Conservation (phyloP, 2,797 vertebrate species). For the Synanceia verrucosa region DNA sequence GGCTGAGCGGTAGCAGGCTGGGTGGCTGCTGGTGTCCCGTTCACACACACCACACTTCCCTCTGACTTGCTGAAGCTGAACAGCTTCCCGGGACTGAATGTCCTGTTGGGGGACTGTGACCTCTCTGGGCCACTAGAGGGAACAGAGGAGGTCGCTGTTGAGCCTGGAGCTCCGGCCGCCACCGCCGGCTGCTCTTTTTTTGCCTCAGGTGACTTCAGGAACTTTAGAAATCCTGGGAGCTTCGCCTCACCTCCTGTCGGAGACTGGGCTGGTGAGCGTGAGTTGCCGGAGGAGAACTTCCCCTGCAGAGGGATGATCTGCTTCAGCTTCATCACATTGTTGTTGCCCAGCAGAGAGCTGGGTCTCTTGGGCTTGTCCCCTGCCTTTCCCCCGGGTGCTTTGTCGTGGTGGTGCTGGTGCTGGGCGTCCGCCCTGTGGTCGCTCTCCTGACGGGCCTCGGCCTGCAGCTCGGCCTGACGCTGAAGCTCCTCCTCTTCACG, state of each 20-base stretch:
- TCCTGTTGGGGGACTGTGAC: slow-evolving; percentile 91
- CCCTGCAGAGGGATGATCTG: slow-evolving; percentile 95
- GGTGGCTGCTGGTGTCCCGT: slow-evolving; percentile 61
- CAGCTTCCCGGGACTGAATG: slow-evolving; percentile 90
- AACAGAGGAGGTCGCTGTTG: slow-evolving; percentile 29
- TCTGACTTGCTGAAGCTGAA: slow-evolving; percentile 88
- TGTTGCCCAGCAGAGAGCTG: slow-evolving; percentile 91
- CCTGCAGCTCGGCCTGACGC: slow-evolving; percentile 89
- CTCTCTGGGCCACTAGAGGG: slow-evolving; percentile 79
- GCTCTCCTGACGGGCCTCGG: slow-evolving; percentile 87
- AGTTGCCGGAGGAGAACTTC: slow-evolving; percentile 85
- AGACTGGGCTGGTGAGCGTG: slow-evolving; percentile 86
- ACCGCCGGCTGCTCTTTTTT: slow-evolving; percentile 82
- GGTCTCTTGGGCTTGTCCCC: slow-evolving; percentile 91
- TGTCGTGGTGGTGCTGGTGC: slow-evolving; percentile 85
- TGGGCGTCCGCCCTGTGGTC: slow-evolving; percentile 79
- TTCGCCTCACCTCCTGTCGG: slow-evolving; percentile 90
- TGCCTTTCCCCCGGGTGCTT: slow-evolving; percentile 64
- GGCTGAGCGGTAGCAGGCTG: slow-evolving; percentile 61
- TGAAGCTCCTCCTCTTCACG: slow-evolving; percentile 92
- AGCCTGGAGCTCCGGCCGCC: slow-evolving; percentile 34
- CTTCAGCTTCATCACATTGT: slow-evolving; percentile 94
- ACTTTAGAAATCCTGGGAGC: slow-evolving; percentile 91
- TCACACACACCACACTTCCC: slow-evolving; percentile 74
- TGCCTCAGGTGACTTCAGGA: slow-evolving; percentile 89